Evolutionary conservation across 2,113 vertebrate species (phyloP).

Genomic region (Dromaius novaehollandiae): DNA sequence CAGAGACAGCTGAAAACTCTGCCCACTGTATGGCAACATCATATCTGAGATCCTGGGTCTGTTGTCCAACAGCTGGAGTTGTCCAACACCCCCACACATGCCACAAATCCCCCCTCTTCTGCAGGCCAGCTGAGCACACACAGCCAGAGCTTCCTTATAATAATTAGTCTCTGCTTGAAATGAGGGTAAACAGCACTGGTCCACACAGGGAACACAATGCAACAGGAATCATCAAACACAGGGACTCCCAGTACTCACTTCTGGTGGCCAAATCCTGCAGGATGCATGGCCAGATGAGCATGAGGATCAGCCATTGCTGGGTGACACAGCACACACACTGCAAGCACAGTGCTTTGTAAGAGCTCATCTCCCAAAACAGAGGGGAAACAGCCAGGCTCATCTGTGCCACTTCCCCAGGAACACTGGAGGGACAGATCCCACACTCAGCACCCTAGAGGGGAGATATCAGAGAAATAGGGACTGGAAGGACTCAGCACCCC

Average conservation of each 20-base stretch:
- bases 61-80: too few species aligned
- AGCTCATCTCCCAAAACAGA: neutral
- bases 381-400: neutral
- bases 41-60: neutral
- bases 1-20: neutral
- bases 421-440: neutral
- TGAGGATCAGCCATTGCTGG: neutral
- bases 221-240: neutral
- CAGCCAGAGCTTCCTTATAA: too few species aligned
- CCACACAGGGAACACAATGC: neutral
- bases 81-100: too few species aligned
- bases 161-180: neutral
- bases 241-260: neutral
- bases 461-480: neutral
- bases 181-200: neutral
- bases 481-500: neutral
- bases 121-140: too few species aligned
- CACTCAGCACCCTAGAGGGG: neutral
- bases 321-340: neutral
- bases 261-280: neutral
- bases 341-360: neutral
- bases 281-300: neutral
- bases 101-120: too few species aligned
- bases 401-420: too few species aligned
- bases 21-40: neutral